Percentiles rank a stretch among this genome's conserved stretches.
These are phyloP conservation scores for Bothrops alternatus DNA, from an alignment of 2,797 vertebrate genomes.

Conservation along the genomic window DNA sequence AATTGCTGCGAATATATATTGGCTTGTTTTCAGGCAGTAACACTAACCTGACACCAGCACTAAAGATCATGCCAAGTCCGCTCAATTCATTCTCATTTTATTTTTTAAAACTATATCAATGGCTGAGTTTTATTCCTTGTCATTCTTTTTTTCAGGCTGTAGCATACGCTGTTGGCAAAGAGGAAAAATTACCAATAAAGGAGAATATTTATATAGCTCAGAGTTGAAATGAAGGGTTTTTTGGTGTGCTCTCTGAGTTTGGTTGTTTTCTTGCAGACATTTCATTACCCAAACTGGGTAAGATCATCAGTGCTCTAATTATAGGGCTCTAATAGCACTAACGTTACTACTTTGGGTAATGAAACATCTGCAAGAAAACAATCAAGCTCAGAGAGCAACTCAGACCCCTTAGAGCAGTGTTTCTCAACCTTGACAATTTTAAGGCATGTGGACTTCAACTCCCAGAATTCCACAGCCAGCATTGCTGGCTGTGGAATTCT, in stretches of 20 bases:
- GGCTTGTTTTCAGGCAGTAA: neutral
- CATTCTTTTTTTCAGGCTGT: neutral
- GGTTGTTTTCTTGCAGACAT: neutral
- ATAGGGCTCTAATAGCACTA: neutral
- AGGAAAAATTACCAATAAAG: neutral
- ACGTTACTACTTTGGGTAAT: neutral
- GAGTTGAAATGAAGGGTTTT: neutral
- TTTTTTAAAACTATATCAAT: neutral
- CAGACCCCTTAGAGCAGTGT: neutral
- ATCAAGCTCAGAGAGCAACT: neutral
- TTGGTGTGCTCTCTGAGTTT: neutral
- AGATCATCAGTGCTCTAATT: neutral
- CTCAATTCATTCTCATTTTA: neutral
- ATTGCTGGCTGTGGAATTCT: no score
- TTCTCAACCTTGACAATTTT: no score
- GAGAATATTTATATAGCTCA: neutral
- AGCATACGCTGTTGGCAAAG: neutral
- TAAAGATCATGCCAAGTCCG: neutral
- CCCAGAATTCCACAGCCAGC: no score
- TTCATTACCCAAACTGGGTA: neutral
- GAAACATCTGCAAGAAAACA: neutral
- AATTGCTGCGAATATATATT: neutral
- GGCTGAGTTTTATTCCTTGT: neutral
- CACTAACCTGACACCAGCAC: neutral
- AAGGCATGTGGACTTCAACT: no score